A percentile compares a stretch with the other conserved stretches of the same genome.
These are phyloP conservation scores for Micromys minutus DNA, from an alignment of 2,113 vertebrate genomes.

Conservation along the genomic window DNA sequence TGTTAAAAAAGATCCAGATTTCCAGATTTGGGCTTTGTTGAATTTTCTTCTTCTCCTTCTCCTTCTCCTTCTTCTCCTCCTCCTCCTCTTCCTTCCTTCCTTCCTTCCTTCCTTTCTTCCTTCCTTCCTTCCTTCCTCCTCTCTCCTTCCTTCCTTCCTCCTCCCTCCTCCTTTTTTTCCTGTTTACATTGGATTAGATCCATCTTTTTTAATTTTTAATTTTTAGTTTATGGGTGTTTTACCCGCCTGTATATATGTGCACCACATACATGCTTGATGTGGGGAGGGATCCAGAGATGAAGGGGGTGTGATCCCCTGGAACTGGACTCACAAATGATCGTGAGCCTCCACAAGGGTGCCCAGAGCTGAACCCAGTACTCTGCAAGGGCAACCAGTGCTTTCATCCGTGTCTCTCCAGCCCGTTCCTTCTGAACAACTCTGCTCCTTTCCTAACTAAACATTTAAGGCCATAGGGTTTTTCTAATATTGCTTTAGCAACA, in stretches of 20 bases:
- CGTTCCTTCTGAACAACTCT: background rate
- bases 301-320: no score
- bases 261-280: background rate
- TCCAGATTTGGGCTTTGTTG: background rate
- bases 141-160: no score
- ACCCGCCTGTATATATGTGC: no score
- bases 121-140: no score
- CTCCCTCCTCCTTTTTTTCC: background rate
- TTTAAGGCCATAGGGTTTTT: background rate
- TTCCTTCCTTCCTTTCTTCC: no score
- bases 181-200: background rate
- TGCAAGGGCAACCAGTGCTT: background rate
- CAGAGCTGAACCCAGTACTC: background rate
- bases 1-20: background rate
- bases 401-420: background rate
- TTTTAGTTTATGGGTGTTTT: background rate
- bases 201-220: background rate
- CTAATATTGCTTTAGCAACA: background rate
- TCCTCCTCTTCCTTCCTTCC: no score
- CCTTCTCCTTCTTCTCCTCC: no score
- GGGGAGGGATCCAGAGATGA: background rate
- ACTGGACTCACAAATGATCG: background rate
- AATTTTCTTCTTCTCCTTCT: background rate
- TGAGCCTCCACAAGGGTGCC: background rate
- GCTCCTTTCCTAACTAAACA: background rate